Conservation (phyloP, 2,888 invertebrate species). For the Encarsia formosa region DNA sequence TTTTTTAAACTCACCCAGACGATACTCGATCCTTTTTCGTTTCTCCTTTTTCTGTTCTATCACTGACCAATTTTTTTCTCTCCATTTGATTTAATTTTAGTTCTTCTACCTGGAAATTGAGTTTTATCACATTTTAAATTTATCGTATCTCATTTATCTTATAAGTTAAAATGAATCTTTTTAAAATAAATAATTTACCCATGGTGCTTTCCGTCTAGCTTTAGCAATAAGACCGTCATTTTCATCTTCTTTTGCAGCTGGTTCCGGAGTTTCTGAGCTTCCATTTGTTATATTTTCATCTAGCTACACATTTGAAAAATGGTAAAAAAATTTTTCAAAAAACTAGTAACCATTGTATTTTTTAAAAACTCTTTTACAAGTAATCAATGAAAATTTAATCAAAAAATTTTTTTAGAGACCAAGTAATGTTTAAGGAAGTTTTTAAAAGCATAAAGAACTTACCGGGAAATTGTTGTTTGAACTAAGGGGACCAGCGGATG, state of each 20-base stretch:
- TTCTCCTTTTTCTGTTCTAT: constrained; percentile 39
- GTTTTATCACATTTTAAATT: constrained; percentile 2
- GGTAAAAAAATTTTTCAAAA: too few relatives aligned
- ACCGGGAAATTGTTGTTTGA: constrained; percentile 2
- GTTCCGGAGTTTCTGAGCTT: constrained; percentile 39
- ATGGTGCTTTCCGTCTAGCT: constrained; percentile 44
- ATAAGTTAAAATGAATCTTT: neutral
- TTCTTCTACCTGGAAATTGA: constrained; percentile 41
- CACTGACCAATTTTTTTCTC: constrained; percentile 39
- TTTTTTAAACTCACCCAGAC: constrained; percentile 30
- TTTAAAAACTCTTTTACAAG: too few relatives aligned
- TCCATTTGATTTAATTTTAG: constrained; percentile 46
- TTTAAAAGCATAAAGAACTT: neutral
- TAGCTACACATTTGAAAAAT: constrained; percentile 27
- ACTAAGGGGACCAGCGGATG: constrained; percentile 12
- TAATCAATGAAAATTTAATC: too few relatives aligned
- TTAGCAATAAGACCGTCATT: constrained; percentile 38
- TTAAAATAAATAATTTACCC: constrained; percentile 36
- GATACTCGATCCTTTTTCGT: constrained; percentile 40
- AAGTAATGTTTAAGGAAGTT: neutral
- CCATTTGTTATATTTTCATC: constrained; percentile 48
- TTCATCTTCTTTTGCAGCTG: constrained; percentile 40
- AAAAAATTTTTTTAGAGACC: too few relatives aligned
- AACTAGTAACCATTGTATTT: too few relatives aligned
- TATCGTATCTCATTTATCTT: too few relatives aligned